phyloP scores from a whole-genome alignment of 2,113 vertebrate genomes.

The Cichladusa arquata region DNA sequence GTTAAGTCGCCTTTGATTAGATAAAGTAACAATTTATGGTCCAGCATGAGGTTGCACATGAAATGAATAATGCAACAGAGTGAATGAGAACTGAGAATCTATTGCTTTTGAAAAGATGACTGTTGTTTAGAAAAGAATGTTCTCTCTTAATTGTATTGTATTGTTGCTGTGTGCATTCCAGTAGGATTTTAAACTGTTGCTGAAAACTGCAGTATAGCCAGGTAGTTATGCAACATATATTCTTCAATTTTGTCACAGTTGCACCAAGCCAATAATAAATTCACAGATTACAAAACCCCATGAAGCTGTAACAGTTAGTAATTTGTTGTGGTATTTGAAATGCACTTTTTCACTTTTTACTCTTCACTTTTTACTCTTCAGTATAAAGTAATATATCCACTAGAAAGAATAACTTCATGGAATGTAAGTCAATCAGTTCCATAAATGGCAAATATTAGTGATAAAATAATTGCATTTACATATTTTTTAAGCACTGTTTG shows the following conservation, averaged over 20 bases:
- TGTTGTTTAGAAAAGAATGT: slow-evolving; percentile 69
- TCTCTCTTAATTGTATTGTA: slow-evolving; percentile 70
- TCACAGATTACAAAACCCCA: neutral
- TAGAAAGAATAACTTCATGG: neutral
- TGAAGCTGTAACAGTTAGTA: neutral
- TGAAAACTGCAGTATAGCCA: slow-evolving; percentile 26
- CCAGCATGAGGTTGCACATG: slow-evolving; percentile 80
- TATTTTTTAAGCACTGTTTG: neutral
- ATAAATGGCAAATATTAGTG: neutral
- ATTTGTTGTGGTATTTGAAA: neutral
- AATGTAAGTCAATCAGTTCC: neutral
- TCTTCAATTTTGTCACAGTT: slow-evolving; percentile 47
- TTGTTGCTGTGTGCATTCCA: slow-evolving; percentile 60
- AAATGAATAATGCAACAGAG: slow-evolving; percentile 83
- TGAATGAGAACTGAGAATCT: slow-evolving; percentile 72
- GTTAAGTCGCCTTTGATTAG: slow-evolving; percentile 86
- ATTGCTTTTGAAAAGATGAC: slow-evolving; percentile 80
- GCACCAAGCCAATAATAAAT: neutral
- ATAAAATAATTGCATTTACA: neutral
- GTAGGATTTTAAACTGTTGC: slow-evolving; percentile 65
- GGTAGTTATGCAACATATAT: neutral
- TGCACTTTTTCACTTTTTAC: neutral
- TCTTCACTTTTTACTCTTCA: neutral
- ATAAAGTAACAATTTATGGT: slow-evolving; percentile 87
- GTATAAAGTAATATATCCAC: neutral